Evolutionary conservation across 1,140 invertebrate genomes (phyloP), one percentile per base, ranked within the genome.

Genomic region (Drosophila subpulchrella): DNA sequence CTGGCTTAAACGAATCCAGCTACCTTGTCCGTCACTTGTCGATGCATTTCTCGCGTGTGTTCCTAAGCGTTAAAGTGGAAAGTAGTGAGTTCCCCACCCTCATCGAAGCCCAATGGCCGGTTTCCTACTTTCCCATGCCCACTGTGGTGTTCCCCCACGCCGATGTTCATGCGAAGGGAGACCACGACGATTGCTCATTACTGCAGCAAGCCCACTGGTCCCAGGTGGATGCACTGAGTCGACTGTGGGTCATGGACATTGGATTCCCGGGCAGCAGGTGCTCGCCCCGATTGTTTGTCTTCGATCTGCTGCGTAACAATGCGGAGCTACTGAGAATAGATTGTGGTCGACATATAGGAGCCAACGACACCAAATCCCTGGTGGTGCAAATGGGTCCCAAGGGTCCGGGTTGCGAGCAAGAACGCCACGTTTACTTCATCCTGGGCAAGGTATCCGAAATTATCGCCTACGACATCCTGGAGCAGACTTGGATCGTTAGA

Each of bases 41-140:
- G 11, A 88, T 80, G 56, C 83, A 91, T 15, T 91, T 75, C 27
- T 59, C 83, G 46, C 81, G 90, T 5, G 90, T 91, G 10, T 91
- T 91, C 50, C 83, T 91, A n/a, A 80, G 90, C 38, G 84, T 91
- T 5, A 73, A 66, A n/a, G 78, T 82, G 4, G 57, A 81, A 30
- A 67, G 58, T 8, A 76, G 78, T 7, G 70, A 48, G 30, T 82
- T 88, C 32, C 80, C 91, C 17, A 92, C 91, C 2, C 51, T 92
- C 13, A 90, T 92, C 36, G 91, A 92, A 46, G 74, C 91, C 6
- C 86, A 81, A 51, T 92, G 91, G 91, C 91, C 89, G 6, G 89
- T 83, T 6, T 68, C 76, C 6, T 82, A 79, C 58, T 62, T 91
- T 36, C 89, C 89, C 6, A 75, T 88, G 56, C 68, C 68, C n/a